Conservation (phyloP, 1,140 invertebrate species). For the Proctacanthus coquilletti region DNA sequence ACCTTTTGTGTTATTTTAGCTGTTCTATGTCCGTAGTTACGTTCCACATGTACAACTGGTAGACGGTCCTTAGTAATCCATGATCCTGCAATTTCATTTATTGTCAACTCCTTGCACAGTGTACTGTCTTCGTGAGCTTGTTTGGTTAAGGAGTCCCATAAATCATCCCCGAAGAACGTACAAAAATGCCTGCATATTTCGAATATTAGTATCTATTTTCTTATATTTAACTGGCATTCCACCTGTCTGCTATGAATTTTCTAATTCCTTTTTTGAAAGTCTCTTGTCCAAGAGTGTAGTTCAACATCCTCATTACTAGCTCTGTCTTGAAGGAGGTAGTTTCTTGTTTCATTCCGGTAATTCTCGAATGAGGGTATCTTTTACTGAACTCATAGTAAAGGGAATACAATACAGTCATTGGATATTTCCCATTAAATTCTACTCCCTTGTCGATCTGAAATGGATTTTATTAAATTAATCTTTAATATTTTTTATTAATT, state of each 20-base stretch:
- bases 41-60: conserved; percentile 57
- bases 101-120: conserved; percentile 37
- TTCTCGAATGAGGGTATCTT: conserved; percentile 49
- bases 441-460: conserved; percentile 43
- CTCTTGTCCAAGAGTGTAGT: conserved; percentile 63
- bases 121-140: conserved; percentile 42
- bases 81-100: conserved; percentile 52
- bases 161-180: conserved; percentile 61
- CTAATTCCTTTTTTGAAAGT: conserved; percentile 62
- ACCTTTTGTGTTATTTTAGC: conserved; percentile 51
- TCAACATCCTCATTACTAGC: conserved; percentile 84
- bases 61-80: conserved; percentile 71
- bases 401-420: conserved; percentile 55
- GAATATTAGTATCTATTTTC: neutral
- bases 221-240: no score
- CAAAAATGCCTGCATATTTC: conserved; percentile 48
- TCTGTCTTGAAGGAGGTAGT: conserved; percentile 57
- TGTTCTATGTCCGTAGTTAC: conserved; percentile 47
- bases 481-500: no score
- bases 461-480: no score
- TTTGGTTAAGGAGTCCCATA: conserved; percentile 60
- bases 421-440: conserved; percentile 57
- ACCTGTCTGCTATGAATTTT: conserved; percentile 47
- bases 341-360: conserved; percentile 55
- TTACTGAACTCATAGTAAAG: conserved; percentile 61